Base-by-base conservation (phyloP, 2,797 vertebrate genomes). In the Myiotriccus ornatus region DNA sequence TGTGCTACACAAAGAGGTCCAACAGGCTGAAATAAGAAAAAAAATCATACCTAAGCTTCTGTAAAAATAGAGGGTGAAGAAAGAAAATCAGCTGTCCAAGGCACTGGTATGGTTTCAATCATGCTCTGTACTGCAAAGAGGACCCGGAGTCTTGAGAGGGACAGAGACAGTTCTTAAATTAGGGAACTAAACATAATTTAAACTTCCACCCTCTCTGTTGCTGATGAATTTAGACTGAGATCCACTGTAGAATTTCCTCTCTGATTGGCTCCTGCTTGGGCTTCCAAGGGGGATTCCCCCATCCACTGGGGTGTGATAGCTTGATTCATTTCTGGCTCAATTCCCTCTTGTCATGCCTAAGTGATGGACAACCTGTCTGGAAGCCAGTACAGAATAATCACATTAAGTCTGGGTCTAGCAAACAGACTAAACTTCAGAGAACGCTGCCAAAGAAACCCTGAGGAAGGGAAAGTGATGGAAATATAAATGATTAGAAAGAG, bases 381-480 rank as follows among this genome's bases (percentile, higher is more conserved):
- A 65, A 89, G 62, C 44, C 84, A 76, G 74, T 3, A 39, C 0
- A 27, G 59, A 69, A 79, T 34, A 69, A 89, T 5, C 84, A 9
- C 74, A 37, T 53, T 12, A 73, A 76, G 50, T 69, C 70, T 73
- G 44, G 4, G 35, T 44, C 74, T 85, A 82, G 55, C 39, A 75
- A 69, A 86, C 47, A 77, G 12, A 43, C 20, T 46, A 35, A 71
- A 84, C 46, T 60, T 47, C 53, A 15, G 18, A 69, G 59, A 87
- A 76, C 0, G 2, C 74, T 82, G 84, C 74, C 88, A 89, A 84
- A 79, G 32, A 65, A 94, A 79, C 63, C 81, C 92, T 0, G 23
- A 82, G 90, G 88, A 89, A 65, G 21, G n/a, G 24, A 79, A 84
- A 93, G 67, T 10, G 89, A 84, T 82, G 74, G 65, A 87, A 96